phyloP scores from a whole-genome alignment of 1,140 invertebrate species.

The Ceratitis capitata region DNA sequence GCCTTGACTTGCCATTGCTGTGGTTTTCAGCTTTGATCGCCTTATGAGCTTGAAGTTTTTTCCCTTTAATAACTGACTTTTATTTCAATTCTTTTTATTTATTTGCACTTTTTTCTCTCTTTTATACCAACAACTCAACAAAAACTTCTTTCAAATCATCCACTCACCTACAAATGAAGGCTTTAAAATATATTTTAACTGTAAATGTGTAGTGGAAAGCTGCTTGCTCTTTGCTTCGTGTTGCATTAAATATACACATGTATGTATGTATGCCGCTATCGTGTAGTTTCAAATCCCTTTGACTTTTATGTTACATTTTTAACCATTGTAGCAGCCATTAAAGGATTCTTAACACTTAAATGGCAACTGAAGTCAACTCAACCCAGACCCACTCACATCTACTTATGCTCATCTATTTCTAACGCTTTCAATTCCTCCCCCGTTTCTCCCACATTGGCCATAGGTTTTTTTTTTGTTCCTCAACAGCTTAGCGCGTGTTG shows the following conservation, averaged over 20 bases:
- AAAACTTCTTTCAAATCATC: background rate
- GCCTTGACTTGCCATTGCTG: background rate
- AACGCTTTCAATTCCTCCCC: background rate
- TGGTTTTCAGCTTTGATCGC: background rate
- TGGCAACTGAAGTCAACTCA: background rate
- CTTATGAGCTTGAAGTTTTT: background rate
- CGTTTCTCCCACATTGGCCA: background rate
- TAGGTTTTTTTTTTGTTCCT: slow-evolving; percentile 7
- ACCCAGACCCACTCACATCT: no score
- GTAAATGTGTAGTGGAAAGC: background rate
- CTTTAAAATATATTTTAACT: background rate
- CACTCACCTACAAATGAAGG: background rate
- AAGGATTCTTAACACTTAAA: background rate
- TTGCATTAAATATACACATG: background rate
- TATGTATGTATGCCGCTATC: background rate
- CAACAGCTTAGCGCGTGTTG: background rate
- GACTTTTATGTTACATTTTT: background rate
- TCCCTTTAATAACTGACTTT: background rate
- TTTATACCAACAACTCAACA: background rate
- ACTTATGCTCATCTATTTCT: no score
- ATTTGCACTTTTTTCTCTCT: background rate
- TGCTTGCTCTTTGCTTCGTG: background rate
- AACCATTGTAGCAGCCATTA: background rate
- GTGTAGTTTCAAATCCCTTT: background rate
- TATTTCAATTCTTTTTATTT: background rate